Percentiles rank a stretch among this genome's conserved stretches.
These are phyloP conservation scores for Strix aluco DNA, from an alignment of 2,113 vertebrate species.

Conservation along the genomic window DNA sequence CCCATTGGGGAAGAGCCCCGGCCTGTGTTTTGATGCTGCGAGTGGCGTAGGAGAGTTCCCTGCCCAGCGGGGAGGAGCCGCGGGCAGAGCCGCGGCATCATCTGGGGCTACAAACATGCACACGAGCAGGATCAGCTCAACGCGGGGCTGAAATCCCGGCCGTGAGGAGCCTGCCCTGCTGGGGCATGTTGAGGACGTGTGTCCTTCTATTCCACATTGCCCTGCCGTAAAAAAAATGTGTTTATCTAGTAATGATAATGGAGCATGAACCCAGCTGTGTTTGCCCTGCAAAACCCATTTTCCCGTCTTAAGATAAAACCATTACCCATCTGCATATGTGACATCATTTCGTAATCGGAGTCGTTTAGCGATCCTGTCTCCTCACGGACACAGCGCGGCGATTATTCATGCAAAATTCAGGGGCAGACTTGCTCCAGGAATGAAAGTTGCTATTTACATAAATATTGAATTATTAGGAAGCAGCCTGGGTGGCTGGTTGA, in stretches of 20 bases:
- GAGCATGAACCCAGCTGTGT: neutral
- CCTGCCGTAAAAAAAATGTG: neutral
- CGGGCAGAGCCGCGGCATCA: constrained; percentile 15
- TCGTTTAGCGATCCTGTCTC: neutral
- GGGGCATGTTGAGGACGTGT: fast-evolving
- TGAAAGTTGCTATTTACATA: neutral
- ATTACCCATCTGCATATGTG: constrained; percentile 36
- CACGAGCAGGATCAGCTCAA: neutral
- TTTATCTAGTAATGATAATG: neutral
- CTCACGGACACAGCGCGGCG: neutral
- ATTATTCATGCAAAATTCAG: neutral
- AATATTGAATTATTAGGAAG: constrained; percentile 13
- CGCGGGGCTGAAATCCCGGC: neutral
- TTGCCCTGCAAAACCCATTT: constrained; percentile 20
- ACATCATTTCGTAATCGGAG: constrained; percentile 20
- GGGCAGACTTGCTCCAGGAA: neutral
- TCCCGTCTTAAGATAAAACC: constrained; percentile 5
- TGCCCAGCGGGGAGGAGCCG: constrained; percentile 60
- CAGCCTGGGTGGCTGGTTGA: neutral
- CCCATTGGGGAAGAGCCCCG: constrained; percentile 26
- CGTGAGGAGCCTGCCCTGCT: neutral
- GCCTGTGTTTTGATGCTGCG: constrained; percentile 18
- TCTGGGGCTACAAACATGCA: neutral
- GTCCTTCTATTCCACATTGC: fast-evolving
- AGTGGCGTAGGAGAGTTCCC: constrained; percentile 53